These are phyloP conservation scores for Taurulus bubalis DNA, from an alignment of 2,113 vertebrate genomes.

Conservation along the genomic window DNA sequence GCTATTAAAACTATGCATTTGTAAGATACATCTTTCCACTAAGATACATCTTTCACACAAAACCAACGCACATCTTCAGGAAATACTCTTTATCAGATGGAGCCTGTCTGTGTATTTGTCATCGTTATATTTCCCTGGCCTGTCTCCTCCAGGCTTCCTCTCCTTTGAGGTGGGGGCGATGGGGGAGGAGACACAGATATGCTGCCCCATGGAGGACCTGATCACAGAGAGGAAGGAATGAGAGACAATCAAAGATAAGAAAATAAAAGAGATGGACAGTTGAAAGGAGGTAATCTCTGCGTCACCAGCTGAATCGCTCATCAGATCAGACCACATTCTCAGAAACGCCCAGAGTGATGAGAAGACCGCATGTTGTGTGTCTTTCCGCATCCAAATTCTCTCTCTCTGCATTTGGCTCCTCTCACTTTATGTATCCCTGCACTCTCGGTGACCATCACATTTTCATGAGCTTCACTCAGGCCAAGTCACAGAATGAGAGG, in stretches of 20 bases:
- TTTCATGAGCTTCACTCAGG: conserved; percentile 14
- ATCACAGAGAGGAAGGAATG: conserved; percentile 67
- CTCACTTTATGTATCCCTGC: conserved; percentile 29
- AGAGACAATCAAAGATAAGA: conserved; percentile 74
- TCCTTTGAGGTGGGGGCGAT: conserved; percentile 65
- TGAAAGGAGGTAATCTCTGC: conserved; percentile 62
- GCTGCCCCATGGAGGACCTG: conserved; percentile 54
- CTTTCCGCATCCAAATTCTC: conserved; percentile 51
- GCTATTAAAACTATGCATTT: conserved; percentile 9
- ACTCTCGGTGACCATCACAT: conserved; percentile 52
- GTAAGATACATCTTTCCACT: conserved; percentile 3
- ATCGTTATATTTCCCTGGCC: conserved; percentile 39
- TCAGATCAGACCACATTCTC: conserved; percentile 65
- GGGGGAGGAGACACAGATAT: conserved; percentile 54
- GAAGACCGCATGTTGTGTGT: conserved; percentile 24
- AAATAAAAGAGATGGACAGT: conserved; percentile 70
- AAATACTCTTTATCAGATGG: conserved; percentile 61
- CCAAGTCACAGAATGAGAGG: conserved; percentile 36
- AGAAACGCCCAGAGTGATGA: conserved; percentile 68
- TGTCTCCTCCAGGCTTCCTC: conserved; percentile 60
- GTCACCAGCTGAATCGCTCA: conserved; percentile 64
- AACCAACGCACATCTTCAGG: conserved; percentile 23
- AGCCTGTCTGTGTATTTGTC: conserved; percentile 61
- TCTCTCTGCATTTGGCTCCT: conserved; percentile 52
- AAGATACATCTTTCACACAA: conserved; percentile 16